These are phyloP conservation scores for Aphaenogaster ashmeadi DNA, from an alignment of 1,140 invertebrate genomes.

Conservation along the genomic window DNA sequence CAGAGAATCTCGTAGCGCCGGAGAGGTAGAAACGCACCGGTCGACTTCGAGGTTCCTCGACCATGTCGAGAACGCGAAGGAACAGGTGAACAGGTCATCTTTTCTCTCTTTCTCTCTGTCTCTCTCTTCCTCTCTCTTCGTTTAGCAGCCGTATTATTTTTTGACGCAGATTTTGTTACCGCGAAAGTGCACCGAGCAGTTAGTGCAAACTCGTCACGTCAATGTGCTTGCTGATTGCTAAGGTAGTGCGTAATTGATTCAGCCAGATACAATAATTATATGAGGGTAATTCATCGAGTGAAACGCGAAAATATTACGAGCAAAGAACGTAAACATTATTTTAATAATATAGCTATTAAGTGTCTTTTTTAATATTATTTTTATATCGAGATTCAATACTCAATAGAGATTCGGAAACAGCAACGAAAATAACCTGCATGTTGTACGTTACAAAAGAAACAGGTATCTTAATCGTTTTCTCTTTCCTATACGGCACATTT, in stretches of 20 bases:
- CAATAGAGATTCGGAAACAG: neutral
- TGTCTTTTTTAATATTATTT: neutral
- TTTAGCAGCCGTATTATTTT: neutral
- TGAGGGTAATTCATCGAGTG: neutral
- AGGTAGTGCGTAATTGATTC: slow-evolving; percentile 24
- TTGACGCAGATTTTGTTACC: neutral
- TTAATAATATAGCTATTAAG: neutral
- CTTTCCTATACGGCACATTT: neutral
- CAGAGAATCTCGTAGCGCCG: slow-evolving; percentile 59
- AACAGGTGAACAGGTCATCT: slow-evolving; percentile 62
- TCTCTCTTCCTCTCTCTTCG: neutral
- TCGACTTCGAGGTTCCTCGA: slow-evolving; percentile 72
- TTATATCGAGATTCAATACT: neutral
- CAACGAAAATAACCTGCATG: neutral
- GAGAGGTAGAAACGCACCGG: slow-evolving; percentile 66
- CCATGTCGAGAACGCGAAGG: slow-evolving; percentile 56
- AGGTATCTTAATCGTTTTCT: neutral
- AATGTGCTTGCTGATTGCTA: neutral
- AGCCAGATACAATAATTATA: slow-evolving; percentile 16
- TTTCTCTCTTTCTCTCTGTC: neutral
- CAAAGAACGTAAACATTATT: neutral
- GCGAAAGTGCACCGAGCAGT: slow-evolving; percentile 28
- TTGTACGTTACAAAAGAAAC: slow-evolving; percentile 10
- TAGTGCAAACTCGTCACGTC: slow-evolving; percentile 20
- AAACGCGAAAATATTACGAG: slow-evolving; percentile 18